These are phyloP conservation scores for Ceratina calcarata DNA, from an alignment of 1,140 invertebrate genomes.

Conservation along the genomic window DNA sequence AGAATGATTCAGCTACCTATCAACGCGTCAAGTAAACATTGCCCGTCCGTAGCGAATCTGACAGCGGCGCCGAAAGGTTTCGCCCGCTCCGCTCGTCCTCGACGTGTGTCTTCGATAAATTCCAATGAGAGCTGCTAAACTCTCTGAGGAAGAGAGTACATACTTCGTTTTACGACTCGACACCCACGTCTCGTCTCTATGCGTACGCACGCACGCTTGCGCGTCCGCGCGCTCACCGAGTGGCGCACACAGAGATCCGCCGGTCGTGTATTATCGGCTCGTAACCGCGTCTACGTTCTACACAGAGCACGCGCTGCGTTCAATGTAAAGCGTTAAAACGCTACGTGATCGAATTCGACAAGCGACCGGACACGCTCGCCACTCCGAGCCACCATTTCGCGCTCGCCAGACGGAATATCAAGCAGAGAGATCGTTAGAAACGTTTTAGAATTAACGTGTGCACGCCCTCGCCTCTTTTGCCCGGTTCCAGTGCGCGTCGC, in stretches of 20 bases:
- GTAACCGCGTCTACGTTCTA: constrained; percentile 59
- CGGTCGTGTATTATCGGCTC: constrained; percentile 4
- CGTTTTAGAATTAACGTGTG: constrained; percentile 60
- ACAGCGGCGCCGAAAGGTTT: constrained; percentile 34
- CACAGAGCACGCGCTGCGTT: constrained; percentile 72
- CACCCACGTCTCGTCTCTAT: constrained; percentile 60
- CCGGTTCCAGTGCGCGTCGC: constrained; percentile 15
- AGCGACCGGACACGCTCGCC: constrained; percentile 65
- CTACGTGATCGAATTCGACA: constrained; percentile 73
- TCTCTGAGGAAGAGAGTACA: constrained; percentile 22
- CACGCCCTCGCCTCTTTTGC: constrained; percentile 33
- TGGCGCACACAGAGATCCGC: constrained; percentile 16
- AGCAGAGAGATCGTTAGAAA: constrained; percentile 69
- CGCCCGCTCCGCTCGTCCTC: constrained; percentile 33
- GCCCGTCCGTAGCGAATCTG: constrained; percentile 20
- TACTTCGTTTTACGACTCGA: constrained; percentile 62
- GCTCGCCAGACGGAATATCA: constrained; percentile 62
- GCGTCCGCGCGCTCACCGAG: constrained; percentile 31
- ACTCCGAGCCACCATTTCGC: constrained; percentile 69
- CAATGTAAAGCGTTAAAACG: constrained; percentile 72
- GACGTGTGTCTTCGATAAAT: constrained; percentile 60
- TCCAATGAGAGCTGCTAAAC: constrained; percentile 42
- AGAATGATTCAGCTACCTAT: constrained; percentile 1
- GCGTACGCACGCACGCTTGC: constrained; percentile 61
- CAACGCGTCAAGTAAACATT: constrained; percentile 20